Evolutionary conservation across 2,113 vertebrate genomes (phyloP).

Genomic region (Cebidichthys violaceus): DNA sequence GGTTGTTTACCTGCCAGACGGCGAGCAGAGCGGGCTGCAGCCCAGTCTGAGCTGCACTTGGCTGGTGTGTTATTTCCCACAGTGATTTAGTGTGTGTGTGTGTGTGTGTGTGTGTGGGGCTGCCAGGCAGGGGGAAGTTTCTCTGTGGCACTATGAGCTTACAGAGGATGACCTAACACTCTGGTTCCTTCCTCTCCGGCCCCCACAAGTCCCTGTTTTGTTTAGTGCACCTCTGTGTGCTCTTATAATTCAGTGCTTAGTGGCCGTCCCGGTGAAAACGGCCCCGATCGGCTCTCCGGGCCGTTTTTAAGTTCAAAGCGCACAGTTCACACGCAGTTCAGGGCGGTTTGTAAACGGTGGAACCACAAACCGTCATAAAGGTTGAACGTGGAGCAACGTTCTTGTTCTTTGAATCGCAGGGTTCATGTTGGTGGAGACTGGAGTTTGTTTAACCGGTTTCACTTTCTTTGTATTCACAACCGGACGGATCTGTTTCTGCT

Average conservation of each 20-base stretch:
- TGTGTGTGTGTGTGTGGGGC: constrained; percentile 40
- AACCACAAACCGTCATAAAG: neutral
- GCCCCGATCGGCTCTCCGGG: neutral
- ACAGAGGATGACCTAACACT: constrained; percentile 74
- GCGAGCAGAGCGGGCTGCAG: constrained; percentile 44
- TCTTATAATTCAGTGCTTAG: constrained; percentile 42
- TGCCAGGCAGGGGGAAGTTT: constrained; percentile 66
- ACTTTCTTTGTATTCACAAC: neutral
- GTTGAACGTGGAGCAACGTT: neutral
- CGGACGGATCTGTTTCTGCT: neutral
- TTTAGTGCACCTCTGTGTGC: constrained; percentile 57
- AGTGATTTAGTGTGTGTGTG: constrained; percentile 45
- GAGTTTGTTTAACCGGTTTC: neutral
- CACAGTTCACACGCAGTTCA: constrained; percentile 20
- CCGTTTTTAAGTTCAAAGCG: constrained; percentile 15
- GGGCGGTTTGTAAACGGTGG: neutral
- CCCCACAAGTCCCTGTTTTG: constrained; percentile 64
- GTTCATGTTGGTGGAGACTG: neutral
- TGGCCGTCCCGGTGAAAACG: neutral
- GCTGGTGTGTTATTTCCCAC: constrained; percentile 59
- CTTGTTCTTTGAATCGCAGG: neutral
- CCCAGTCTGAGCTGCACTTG: constrained; percentile 50
- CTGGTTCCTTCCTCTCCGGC: constrained; percentile 71
- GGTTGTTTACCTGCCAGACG: constrained; percentile 69
- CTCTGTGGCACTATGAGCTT: constrained; percentile 63